Evolutionary conservation across 2,113 vertebrate species (phyloP).

Genomic region (Larimichthys crocea): DNA sequence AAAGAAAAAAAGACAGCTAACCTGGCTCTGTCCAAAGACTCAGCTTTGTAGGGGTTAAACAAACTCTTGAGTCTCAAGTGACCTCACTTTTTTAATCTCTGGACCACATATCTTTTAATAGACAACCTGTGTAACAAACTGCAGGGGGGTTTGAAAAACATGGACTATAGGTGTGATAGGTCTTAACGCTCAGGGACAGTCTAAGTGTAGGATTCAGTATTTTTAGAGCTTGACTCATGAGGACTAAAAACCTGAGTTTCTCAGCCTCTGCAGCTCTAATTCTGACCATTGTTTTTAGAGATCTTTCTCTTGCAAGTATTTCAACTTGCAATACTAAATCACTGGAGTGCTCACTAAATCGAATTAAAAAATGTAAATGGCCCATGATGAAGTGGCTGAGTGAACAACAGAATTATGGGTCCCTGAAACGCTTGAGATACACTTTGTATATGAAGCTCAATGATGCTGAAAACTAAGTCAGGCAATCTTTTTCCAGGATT

Average conservation of each 20-base stretch:
- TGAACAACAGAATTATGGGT: slow-evolving; percentile 10
- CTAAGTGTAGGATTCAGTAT: not conserved
- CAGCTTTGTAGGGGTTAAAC: too few species aligned
- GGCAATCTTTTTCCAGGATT: not conserved
- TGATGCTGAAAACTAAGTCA: slow-evolving; percentile 23
- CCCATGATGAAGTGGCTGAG: slow-evolving; percentile 22
- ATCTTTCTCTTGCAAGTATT: not conserved
- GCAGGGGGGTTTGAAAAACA: not conserved
- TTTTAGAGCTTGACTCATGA: slow-evolving; percentile 11
- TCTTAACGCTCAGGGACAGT: not conserved
- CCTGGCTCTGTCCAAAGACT: not conserved
- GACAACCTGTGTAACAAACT: not conserved
- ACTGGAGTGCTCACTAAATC: slow-evolving; percentile 18
- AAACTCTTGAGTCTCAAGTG: not conserved
- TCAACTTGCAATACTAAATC: not conserved
- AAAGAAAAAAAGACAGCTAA: not conserved
- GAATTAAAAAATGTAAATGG: slow-evolving; percentile 32
- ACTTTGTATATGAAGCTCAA: slow-evolving; percentile 16
- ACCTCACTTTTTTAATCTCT: not conserved
- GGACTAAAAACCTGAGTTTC: not conserved
- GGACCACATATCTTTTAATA: not conserved
- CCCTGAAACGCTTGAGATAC: slow-evolving; percentile 20
- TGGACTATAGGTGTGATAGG: too few species aligned
- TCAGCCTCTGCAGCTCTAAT: slow-evolving; percentile 3
- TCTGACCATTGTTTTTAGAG: not conserved